A percentile compares a stretch with the other conserved stretches of the same genome.
Conservation (phyloP, 2,797 vertebrate species). For the Synanceia verrucosa region DNA sequence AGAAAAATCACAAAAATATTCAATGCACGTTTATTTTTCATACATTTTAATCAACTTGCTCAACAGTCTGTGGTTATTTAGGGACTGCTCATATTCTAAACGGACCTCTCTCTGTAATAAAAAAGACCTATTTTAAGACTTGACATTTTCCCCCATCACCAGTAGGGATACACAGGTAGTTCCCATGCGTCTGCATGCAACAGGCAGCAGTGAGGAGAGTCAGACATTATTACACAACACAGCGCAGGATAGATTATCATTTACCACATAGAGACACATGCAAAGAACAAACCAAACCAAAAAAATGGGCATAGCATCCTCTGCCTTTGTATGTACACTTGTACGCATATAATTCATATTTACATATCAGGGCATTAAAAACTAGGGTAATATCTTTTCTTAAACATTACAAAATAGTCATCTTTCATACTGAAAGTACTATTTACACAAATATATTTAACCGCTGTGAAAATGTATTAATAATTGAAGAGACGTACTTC, state of each 20-base stretch:
- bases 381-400: constrained; percentile 90
- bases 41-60: constrained; percentile 78
- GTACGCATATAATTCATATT: constrained; percentile 92
- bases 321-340: constrained; percentile 96
- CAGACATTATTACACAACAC: constrained; percentile 85
- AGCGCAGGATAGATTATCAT: constrained; percentile 87
- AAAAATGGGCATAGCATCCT: constrained; percentile 85
- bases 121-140: constrained; percentile 86
- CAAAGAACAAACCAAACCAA: constrained; percentile 86
- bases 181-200: constrained; percentile 89
- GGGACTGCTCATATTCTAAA: constrained; percentile 79
- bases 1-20: constrained; percentile 79
- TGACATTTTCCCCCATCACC: constrained; percentile 83
- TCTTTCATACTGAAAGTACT: constrained; percentile 98
- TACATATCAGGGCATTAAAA: constrained; percentile 96
- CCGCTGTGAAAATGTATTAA: constrained; percentile 83
- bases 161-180: constrained; percentile 86
- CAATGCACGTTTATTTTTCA: constrained; percentile 82
- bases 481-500: constrained; percentile 76
- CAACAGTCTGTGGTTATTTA: constrained; percentile 79
- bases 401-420: constrained; percentile 99
- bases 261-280: constrained; percentile 99
- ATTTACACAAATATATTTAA: constrained; percentile 93
- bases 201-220: constrained; percentile 88
- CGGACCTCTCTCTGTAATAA: constrained; percentile 74